Evolutionary conservation across 2,888 invertebrate species (phyloP), one percentile per base, ranked within the genome.

Genomic region (Protonemura montana): DNA sequence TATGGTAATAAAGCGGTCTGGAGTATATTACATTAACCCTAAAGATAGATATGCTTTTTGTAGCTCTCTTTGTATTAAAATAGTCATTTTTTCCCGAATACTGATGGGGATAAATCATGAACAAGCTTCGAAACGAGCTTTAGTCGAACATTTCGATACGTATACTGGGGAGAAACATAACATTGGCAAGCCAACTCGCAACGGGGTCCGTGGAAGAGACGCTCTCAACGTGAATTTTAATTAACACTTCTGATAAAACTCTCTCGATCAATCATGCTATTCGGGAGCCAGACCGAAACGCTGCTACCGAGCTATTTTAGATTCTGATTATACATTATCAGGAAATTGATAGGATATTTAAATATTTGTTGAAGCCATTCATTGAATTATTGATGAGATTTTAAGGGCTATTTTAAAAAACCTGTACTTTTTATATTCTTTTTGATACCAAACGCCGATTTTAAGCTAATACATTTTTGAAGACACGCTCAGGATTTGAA

Each of bases 261-360:
- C 16, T 1, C 59, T 13, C 59, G 59, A 59, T 59, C 59, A 59
- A 59, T 59, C 59, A 59, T 59, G 21, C 21, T 10, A 59, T 59
- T 59, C 21, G 59, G 16, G 35, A 35, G 35, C 35, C 59, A 59
- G 59, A 3, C 59, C 41, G 41, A 41, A n/a, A 10, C 35, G 59
- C 16, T 2, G 1, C 59, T 21, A 59, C 16, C 2, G 3, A 3
- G 59, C 16, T 21, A 59, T 10, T 59, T 21, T 21, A 59, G 59
- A 21, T 21, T 21, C 59, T 21, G 59, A 59, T 59, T 10, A 59
- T 59, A 59, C 21, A 59, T 59, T 59, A 16, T 3, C 59, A 59
- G 59, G 59, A 59, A 59, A 59, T 59, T 59, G 59, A 59, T 59
- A 59, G 59, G 59, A 59, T 59, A 59, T 59, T 59, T 59, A 59